phyloP scores from a whole-genome alignment of 1,140 invertebrate species.

The Heliconius hewitsoni region DNA sequence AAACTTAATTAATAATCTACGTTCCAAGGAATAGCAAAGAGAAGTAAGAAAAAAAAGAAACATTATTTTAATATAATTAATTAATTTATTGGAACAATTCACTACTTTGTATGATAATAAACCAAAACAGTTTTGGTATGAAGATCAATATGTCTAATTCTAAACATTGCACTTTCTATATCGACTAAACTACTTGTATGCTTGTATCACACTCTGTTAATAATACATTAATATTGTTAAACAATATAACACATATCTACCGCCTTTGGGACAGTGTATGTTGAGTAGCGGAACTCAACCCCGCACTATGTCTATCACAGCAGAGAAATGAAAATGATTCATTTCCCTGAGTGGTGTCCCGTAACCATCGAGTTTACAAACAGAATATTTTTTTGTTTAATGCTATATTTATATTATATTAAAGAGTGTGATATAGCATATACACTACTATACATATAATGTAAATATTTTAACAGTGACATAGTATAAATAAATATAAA shows the following conservation, averaged over 20 bases:
- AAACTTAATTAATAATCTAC: not conserved
- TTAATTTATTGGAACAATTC: constrained; percentile 76
- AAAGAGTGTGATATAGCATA: constrained; percentile 25
- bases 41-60: constrained; percentile 34
- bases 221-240: not conserved
- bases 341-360: no score
- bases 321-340: no score
- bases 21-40: not conserved
- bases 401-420: not conserved
- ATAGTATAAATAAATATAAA: constrained; percentile 21
- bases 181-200: constrained; percentile 43
- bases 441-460: constrained; percentile 28
- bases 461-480: constrained; percentile 26
- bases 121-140: constrained; percentile 72
- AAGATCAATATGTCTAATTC: constrained; percentile 62
- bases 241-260: not conserved
- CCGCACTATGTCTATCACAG: no score
- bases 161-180: constrained; percentile 72
- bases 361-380: not conserved
- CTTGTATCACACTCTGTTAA: constrained; percentile 24
- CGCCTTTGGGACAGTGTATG: no score
- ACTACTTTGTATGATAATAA: constrained; percentile 77
- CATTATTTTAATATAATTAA: constrained; percentile 40
- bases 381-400: not conserved
- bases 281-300: no score